phyloP scores from a whole-genome alignment of 2,888 invertebrate species.

The Vesta saturnalis region DNA sequence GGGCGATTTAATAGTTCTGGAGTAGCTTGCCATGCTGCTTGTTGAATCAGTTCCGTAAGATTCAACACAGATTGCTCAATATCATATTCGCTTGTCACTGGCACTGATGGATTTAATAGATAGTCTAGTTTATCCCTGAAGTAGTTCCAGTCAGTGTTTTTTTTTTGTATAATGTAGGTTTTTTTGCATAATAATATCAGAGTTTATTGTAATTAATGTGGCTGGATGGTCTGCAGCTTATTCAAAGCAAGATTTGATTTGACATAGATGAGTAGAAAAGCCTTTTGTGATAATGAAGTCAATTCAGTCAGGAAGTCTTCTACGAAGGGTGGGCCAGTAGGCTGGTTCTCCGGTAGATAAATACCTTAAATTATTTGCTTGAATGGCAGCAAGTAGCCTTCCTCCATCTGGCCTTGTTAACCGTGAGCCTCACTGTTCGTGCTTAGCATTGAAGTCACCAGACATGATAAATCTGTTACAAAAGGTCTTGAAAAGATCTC shows the following conservation, averaged over 20 bases:
- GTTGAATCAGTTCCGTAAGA: background rate
- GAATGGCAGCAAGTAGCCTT: conserved; percentile 6
- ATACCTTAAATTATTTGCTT: background rate
- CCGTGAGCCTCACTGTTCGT: conserved; percentile 16
- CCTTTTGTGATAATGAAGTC: no score
- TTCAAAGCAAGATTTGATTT: no score
- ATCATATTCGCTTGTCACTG: background rate
- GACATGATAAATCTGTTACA: background rate
- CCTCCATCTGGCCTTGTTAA: conserved; percentile 9
- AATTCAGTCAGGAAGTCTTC: conserved; percentile 5
- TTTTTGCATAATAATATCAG: no score
- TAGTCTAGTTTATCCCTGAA: background rate
- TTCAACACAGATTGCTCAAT: background rate
- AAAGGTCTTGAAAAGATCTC: conserved; percentile 7
- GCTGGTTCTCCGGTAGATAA: background rate
- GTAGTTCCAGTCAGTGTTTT: no score
- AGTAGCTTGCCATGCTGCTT: background rate
- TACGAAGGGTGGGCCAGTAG: background rate
- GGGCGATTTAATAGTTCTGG: background rate
- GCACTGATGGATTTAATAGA: background rate
- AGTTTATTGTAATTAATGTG: background rate
- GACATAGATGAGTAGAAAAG: no score
- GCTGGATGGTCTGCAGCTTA: background rate
- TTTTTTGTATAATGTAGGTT: no score
- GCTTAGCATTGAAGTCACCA: conserved; percentile 12